Base-by-base conservation (phyloP, 2,797 vertebrate species). In the Typhlichthys subterraneus region DNA sequence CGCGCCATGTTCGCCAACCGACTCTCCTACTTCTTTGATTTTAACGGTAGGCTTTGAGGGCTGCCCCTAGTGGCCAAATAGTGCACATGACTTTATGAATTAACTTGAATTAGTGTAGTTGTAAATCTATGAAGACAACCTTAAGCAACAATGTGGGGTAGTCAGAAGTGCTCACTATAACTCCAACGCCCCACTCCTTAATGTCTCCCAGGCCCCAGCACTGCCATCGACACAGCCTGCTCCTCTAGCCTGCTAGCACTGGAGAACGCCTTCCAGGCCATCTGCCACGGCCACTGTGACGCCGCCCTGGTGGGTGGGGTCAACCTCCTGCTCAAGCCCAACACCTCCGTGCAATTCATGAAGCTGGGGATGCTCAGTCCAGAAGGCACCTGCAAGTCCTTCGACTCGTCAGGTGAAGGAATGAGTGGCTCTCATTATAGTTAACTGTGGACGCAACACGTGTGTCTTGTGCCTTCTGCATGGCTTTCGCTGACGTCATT, bases 341-440 rank as follows among this genome's bases (percentile, higher is more conserved):
- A 94, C 88, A 98, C 96, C 13, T 98, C 98, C 0, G 92, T 99
- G 69, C 98, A 99, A 86, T 99, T 99, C 85, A 94, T 98, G 97
- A 98, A 95, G 57, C 88, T 99, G 74, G 97, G 97, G 63, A 94
- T 99, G 96, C 94, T 99, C 55, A 98, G 95, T 87, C 91, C 92
- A 0, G 92, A 93, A 2, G 97, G 98, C 19, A 80, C 92, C 79
- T 99, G 97, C 94, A 98, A 94, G 81, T 89, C 93, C 65, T 99
- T 99, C 15, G 98, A 99, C 62, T 78, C 69, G 47, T 92, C 92
- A 80, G 97, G 98, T 99, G 86, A 68, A 68, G 19, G 0, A 53
- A 11, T 15, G 45, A 48, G 47, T 9, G 9, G 5, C 33, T 38
- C 6, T 42, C 6, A 7, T 42, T 42, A 42, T 7, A 42, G 38